A percentile compares a stretch with the other conserved stretches of the same genome.
phyloP scores from a whole-genome alignment of 2,797 vertebrate species.

The Centroberyx gerrardi region DNA sequence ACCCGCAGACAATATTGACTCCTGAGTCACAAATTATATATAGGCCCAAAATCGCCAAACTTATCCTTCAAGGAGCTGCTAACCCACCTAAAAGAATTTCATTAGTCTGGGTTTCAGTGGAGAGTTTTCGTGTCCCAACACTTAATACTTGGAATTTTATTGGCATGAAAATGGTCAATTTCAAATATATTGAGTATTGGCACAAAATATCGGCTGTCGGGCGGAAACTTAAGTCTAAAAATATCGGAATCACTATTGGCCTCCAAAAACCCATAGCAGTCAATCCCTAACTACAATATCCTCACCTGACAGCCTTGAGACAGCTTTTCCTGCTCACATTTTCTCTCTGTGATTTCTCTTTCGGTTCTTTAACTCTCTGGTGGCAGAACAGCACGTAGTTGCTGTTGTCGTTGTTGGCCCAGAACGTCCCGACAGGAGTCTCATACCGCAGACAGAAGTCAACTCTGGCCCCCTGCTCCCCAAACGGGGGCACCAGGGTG shows the following conservation, averaged over 20 bases:
- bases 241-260: background rate
- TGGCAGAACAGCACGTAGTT: constrained; percentile 93
- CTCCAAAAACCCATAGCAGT: background rate
- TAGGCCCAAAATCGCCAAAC: too few relatives aligned
- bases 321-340: constrained; percentile 90
- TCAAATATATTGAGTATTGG: too few relatives aligned
- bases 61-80: too few relatives aligned
- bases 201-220: too few relatives aligned
- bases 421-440: constrained; percentile 92
- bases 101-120: too few relatives aligned
- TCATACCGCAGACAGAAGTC: constrained; percentile 97
- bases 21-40: too few relatives aligned
- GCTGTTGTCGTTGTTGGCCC: constrained; percentile 92
- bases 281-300: background rate
- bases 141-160: too few relatives aligned
- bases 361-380: constrained; percentile 77
- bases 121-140: too few relatives aligned
- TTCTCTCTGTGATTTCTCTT: constrained; percentile 78
- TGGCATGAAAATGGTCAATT: too few relatives aligned
- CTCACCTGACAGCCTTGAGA: constrained; percentile 92
- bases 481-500: constrained; percentile 90
- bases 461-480: constrained; percentile 87
- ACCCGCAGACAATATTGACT: too few relatives aligned
- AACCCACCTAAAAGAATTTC: too few relatives aligned
- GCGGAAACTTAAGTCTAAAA: too few relatives aligned